These are phyloP conservation scores for Dendrocincla tyrannina DNA, from an alignment of 2,797 vertebrate species.

Conservation along the genomic window DNA sequence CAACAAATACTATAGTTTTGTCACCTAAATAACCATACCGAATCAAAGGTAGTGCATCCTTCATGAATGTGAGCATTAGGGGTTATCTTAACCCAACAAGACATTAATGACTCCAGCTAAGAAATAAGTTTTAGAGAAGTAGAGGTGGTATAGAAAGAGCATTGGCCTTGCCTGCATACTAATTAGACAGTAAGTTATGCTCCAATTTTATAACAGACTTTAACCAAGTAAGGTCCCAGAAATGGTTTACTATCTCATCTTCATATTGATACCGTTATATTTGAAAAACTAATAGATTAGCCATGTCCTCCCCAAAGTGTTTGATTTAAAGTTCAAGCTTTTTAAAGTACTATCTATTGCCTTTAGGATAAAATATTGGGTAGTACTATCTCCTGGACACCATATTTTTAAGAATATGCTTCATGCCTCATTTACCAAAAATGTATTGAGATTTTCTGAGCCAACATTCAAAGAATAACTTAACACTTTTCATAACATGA, in stretches of 20 bases:
- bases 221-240: background rate
- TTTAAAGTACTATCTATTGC: background rate
- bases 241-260: background rate
- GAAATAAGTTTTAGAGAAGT: background rate
- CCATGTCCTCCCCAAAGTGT: background rate
- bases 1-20: background rate
- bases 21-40: background rate
- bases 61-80: background rate
- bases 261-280: background rate
- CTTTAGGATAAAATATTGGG: conserved; percentile 47
- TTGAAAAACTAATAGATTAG: conserved; percentile 6
- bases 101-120: background rate
- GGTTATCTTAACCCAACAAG: background rate
- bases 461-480: conserved; percentile 45
- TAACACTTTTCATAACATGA: conserved; percentile 1
- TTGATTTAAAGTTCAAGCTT: conserved; percentile 55
- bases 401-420: conserved; percentile 38
- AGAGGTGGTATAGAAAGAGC: background rate
- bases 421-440: conserved; percentile 58
- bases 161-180: background rate
- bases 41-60: background rate
- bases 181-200: background rate
- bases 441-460: conserved; percentile 55
- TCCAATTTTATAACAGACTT: background rate
- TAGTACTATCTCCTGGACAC: background rate